Conservation (phyloP, 1,140 invertebrate genomes). For the Pectinophora gossypiella region DNA sequence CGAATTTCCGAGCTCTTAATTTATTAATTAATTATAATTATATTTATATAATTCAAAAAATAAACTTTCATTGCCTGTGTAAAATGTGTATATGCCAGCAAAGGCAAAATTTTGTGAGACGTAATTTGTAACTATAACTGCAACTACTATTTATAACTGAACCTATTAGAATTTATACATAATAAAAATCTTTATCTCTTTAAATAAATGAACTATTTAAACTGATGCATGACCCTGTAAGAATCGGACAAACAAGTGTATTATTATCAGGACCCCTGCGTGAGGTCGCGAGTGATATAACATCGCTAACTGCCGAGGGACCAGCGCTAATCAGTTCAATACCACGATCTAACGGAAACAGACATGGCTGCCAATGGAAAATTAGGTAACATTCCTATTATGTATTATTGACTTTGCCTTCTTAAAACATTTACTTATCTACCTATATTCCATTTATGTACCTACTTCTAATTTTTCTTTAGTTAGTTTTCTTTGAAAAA, state of each 20-base stretch:
- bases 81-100: too few relatives aligned
- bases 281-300: conserved; percentile 41
- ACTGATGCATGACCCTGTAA: conserved; percentile 25
- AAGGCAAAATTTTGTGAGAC: too few relatives aligned
- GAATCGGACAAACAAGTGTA: conserved; percentile 34
- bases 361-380: conserved; percentile 66
- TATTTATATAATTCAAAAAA: too few relatives aligned
- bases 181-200: neutral
- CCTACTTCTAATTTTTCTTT: neutral
- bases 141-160: too few relatives aligned
- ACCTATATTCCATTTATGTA: neutral
- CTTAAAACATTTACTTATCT: neutral
- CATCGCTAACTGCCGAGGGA: conserved; percentile 8
- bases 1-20: too few relatives aligned
- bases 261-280: conserved; percentile 60
- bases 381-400: conserved; percentile 40
- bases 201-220: neutral
- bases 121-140: too few relatives aligned
- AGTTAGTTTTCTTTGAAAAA: too few relatives aligned
- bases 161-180: conserved; percentile 1
- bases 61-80: too few relatives aligned
- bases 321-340: conserved; percentile 23
- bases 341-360: conserved; percentile 20
- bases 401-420: neutral
- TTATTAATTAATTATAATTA: too few relatives aligned